phyloP scores from a whole-genome alignment of 2,113 vertebrate species.

The Mustela nigripes region DNA sequence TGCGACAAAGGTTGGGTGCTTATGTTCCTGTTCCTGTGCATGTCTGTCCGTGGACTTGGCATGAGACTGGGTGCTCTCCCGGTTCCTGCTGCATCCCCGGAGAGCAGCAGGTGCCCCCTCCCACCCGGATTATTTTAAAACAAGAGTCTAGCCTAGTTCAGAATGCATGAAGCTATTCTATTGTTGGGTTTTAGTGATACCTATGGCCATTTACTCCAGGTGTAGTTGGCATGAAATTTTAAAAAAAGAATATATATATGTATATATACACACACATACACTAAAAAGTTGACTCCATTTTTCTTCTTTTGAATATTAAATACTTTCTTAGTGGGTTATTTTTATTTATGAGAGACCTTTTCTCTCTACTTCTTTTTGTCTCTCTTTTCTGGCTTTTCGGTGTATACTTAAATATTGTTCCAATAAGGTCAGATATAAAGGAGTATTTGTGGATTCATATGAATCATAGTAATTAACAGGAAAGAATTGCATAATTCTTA shows the following conservation, averaged over 20 bases:
- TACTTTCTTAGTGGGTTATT: background rate
- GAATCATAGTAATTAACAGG: background rate
- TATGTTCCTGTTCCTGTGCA: background rate
- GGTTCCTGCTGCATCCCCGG: background rate
- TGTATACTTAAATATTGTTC: background rate
- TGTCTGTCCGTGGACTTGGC: background rate
- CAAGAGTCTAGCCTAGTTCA: background rate
- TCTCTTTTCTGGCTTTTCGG: background rate
- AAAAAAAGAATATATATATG: background rate
- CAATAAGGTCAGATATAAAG: background rate
- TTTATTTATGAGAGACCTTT: background rate
- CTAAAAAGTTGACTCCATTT: background rate
- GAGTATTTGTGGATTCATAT: background rate
- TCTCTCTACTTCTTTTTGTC: background rate
- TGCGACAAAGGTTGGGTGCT: conserved; percentile 46
- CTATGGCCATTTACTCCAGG: background rate
- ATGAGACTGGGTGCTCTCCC: background rate
- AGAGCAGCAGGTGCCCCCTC: background rate
- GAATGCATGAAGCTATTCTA: background rate
- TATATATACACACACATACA: no score
- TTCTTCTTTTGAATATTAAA: conserved; percentile 48
- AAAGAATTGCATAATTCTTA: background rate
- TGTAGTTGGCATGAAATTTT: background rate
- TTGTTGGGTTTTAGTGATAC: background rate
- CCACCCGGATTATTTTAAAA: background rate